A percentile compares a stretch with the other conserved stretches of the same genome.
phyloP scores from a whole-genome alignment of 2,888 invertebrate species.

The Eristalinus sepulchralis region DNA sequence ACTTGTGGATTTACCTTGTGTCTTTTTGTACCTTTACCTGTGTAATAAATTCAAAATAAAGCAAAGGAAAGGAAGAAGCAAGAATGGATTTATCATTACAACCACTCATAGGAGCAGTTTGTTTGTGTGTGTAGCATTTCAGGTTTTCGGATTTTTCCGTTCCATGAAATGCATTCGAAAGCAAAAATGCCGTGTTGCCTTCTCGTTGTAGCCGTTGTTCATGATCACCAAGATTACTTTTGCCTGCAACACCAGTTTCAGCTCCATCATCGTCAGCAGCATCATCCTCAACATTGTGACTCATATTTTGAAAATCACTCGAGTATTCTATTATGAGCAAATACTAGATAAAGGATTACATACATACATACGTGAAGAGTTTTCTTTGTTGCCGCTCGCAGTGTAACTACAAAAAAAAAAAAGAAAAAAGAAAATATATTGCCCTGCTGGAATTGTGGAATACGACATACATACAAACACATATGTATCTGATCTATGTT shows the following conservation, averaged over 20 bases:
- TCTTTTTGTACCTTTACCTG: constrained; percentile 54
- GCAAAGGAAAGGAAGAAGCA: constrained; percentile 47
- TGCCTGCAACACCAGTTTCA: constrained; percentile 37
- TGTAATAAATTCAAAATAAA: constrained; percentile 63
- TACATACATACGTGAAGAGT: constrained; percentile 11
- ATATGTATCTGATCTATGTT: neutral
- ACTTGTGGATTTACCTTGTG: constrained; percentile 53
- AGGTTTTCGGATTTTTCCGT: constrained; percentile 64
- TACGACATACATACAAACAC: constrained; percentile 12
- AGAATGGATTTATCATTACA: constrained; percentile 61
- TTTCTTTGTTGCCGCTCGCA: constrained; percentile 50
- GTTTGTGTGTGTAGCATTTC: constrained; percentile 66
- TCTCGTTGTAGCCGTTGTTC: constrained; percentile 26
- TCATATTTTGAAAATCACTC: constrained; percentile 59
- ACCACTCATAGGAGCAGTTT: constrained; percentile 35
- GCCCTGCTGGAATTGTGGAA: constrained; percentile 36
- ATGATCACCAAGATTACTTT: constrained; percentile 22
- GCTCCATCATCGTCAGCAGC: constrained; percentile 61
- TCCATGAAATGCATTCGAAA: constrained; percentile 70
- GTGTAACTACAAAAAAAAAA: neutral
- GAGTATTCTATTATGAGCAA: constrained; percentile 60
- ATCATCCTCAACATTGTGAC: constrained; percentile 42
- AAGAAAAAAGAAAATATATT: neutral
- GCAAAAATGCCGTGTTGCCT: constrained; percentile 69
- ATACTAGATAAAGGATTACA: constrained; percentile 55